These are phyloP conservation scores for Leptopilina syphax DNA, from an alignment of 2,888 invertebrate species.

Conservation along the genomic window DNA sequence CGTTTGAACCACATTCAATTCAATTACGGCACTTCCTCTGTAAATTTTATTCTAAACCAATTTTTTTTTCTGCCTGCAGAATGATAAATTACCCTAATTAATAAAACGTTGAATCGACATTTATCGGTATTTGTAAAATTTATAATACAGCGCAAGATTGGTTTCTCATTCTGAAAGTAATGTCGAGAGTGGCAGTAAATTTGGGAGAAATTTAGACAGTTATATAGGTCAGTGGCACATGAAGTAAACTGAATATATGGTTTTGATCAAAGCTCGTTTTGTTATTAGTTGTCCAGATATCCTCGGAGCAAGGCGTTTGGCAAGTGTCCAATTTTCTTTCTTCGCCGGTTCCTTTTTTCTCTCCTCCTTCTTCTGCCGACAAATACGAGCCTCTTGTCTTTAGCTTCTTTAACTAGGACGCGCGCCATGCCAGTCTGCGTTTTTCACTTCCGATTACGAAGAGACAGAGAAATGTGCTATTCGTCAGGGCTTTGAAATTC, in stretches of 20 bases:
- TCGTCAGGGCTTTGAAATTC: conserved; percentile 27
- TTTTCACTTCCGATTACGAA: conserved; percentile 32
- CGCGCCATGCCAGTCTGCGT: conserved; percentile 16
- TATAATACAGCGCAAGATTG: too few relatives aligned
- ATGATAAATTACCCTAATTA: too few relatives aligned
- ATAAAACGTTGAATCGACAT: too few relatives aligned
- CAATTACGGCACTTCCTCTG: too few relatives aligned
- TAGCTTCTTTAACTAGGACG: conserved; percentile 9
- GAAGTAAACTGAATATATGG: conserved; percentile 17
- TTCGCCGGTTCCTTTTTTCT: too few relatives aligned
- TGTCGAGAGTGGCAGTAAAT: conserved; percentile 32
- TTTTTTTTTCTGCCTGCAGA: too few relatives aligned
- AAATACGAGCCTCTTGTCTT: conserved; percentile 35
- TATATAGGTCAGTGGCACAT: conserved; percentile 15
- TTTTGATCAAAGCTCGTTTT: conserved; percentile 52
- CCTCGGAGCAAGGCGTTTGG: conserved; percentile 60
- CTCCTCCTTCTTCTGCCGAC: background rate
- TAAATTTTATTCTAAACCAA: too few relatives aligned
- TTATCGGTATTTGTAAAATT: too few relatives aligned
- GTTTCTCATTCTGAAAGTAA: background rate
- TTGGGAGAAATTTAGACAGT: background rate
- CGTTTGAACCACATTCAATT: too few relatives aligned
- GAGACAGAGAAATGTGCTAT: conserved; percentile 39
- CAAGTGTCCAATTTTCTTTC: conserved; percentile 55
- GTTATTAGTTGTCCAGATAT: conserved; percentile 62